These are phyloP conservation scores for Dendropsophus ebraccatus DNA, from an alignment of 2,113 vertebrate genomes.

Conservation along the genomic window DNA sequence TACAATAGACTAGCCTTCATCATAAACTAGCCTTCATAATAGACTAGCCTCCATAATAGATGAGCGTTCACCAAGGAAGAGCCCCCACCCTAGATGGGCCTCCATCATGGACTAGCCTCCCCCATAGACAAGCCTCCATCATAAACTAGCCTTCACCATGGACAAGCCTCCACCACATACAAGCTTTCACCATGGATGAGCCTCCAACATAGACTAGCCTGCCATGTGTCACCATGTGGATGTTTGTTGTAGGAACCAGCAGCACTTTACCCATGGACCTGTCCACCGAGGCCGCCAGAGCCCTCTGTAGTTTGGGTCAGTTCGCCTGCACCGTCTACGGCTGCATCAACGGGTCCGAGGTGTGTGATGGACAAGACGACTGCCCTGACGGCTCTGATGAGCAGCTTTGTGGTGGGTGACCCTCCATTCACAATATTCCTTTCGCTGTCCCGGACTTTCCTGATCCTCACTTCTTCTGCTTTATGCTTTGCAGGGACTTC, in stretches of 20 bases:
- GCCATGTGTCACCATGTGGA: not conserved
- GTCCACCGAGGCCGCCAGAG: constrained; percentile 64
- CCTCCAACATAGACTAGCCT: too few species aligned
- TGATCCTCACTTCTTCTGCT: not conserved
- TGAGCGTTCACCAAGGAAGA: too few species aligned
- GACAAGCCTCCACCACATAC: too few species aligned
- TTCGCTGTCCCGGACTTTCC: not conserved
- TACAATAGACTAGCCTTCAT: too few species aligned
- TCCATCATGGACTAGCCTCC: too few species aligned
- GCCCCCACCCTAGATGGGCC: too few species aligned
- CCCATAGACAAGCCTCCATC: too few species aligned
- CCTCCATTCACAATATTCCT: not conserved
- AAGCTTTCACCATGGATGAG: too few species aligned
- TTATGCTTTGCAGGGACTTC: constrained; percentile 60
- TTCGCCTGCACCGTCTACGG: constrained; percentile 74
- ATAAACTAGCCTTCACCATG: too few species aligned
- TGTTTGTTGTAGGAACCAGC: constrained; percentile 52
- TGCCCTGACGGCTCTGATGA: constrained; percentile 83
- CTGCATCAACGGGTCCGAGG: constrained; percentile 72
- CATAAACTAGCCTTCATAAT: too few species aligned
- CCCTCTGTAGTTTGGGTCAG: constrained; percentile 74
- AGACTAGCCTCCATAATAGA: too few species aligned
- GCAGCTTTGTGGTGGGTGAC: constrained; percentile 73
- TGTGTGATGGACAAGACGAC: constrained; percentile 78
- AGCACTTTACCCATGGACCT: constrained; percentile 58